phyloP scores from a whole-genome alignment of 1,140 invertebrate species.

The Sogatella furcifera region DNA sequence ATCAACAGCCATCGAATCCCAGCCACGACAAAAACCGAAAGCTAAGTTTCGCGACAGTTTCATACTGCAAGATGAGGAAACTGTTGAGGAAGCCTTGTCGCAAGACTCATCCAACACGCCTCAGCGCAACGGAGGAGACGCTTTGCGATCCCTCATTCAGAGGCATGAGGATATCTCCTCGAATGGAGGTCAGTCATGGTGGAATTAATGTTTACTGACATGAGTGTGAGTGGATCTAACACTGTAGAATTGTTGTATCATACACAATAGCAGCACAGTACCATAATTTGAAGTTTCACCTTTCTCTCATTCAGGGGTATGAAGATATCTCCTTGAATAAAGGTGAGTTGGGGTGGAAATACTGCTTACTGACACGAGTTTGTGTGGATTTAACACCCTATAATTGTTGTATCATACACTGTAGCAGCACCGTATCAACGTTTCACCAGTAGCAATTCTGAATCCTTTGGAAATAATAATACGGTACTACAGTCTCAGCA shows the following conservation, averaged over 20 bases:
- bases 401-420: too few species aligned
- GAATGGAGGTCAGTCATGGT: slow-evolving; percentile 2
- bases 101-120: not conserved
- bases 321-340: slow-evolving; percentile 11
- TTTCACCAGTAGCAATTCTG: too few species aligned
- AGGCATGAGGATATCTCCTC: slow-evolving; percentile 21
- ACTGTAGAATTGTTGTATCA: too few species aligned
- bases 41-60: slow-evolving; percentile 28
- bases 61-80: slow-evolving; percentile 17
- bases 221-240: not conserved
- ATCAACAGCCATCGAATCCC: slow-evolving; percentile 4
- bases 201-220: too few species aligned
- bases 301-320: slow-evolving; percentile 28
- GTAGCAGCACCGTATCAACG: too few species aligned
- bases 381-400: too few species aligned
- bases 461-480: too few species aligned
- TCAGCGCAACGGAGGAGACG: slow-evolving; percentile 7
- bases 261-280: too few species aligned
- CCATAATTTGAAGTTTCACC: too few species aligned
- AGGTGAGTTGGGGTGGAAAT: not conserved
- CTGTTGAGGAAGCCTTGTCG: not conserved
- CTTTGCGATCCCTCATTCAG: slow-evolving; percentile 26
- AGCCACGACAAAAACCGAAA: slow-evolving; percentile 26
- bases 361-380: too few species aligned
- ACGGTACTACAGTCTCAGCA: too few species aligned